phyloP scores from a whole-genome alignment of 2,797 vertebrate species.

The Tauraco hartlaubi region DNA sequence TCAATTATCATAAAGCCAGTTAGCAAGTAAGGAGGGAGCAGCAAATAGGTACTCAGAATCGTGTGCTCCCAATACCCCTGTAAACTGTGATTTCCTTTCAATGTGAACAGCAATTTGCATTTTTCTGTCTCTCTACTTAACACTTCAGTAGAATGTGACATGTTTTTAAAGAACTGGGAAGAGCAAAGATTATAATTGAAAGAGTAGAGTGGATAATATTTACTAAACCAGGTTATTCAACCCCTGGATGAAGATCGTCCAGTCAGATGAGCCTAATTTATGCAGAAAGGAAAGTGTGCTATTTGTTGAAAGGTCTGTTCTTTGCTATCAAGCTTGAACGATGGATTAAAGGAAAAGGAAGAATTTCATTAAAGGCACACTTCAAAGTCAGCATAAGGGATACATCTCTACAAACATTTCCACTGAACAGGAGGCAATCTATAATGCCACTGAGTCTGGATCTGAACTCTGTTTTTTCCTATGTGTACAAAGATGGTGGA shows the following conservation, averaged over 20 bases:
- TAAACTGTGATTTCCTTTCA: conserved; percentile 9
- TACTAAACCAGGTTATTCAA: conserved; percentile 13
- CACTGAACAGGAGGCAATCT: neutral
- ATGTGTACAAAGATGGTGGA: neutral
- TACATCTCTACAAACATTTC: neutral
- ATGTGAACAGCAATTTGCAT: neutral
- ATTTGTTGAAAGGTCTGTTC: conserved; percentile 43
- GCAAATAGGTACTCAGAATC: neutral
- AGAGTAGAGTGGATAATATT: neutral
- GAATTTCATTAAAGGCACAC: neutral
- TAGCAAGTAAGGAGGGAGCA: neutral
- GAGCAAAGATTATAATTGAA: neutral
- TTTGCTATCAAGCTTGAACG: neutral
- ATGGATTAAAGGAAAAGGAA: neutral
- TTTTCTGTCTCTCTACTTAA: conserved; percentile 22
- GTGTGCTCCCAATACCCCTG: neutral
- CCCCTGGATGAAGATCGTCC: neutral
- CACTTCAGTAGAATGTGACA: conserved; percentile 6
- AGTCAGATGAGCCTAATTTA: neutral
- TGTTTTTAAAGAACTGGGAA: conserved; percentile 20
- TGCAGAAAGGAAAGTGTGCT: neutral
- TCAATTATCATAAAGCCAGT: neutral
- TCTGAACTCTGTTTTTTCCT: neutral
- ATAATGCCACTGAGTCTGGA: neutral
- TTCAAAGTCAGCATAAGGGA: neutral